Evolutionary conservation across 2,113 vertebrate genomes (phyloP), one percentile per base, ranked within the genome.

Genomic region (Saguinus midas): DNA sequence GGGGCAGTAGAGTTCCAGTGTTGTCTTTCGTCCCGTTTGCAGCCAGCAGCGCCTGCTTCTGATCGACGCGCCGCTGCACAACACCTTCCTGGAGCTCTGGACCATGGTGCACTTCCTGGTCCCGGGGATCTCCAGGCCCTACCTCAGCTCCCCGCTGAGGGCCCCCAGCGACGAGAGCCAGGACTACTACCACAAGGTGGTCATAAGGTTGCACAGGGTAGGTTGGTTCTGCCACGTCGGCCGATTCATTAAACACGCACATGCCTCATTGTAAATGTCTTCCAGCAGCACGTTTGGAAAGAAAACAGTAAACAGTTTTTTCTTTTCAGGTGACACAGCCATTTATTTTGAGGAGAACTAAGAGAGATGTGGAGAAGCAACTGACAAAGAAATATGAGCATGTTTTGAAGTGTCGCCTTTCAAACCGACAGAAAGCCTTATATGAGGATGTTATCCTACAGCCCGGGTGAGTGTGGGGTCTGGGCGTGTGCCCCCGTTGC

Each of bases 71-170:
- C 99, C 99, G 75, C 98, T 99, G n/a, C 99, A 99, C 95, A 99
- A 99, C 90, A 99, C 99, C 18, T 98, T 99, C 40, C 98, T 99
- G 97, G 99, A 99, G 96, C 98, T 99, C 95, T 99, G 99, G 99
- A 99, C 99, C 96, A 98, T 99, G 99, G 99, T 99, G 94, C 99
- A 99, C 98, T 99, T 99, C 96, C 99, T 99, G 75, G 98, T 99
- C 84, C 99, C 99, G 5, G 99, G 99, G 66, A 99, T 99, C 97
- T 99, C 99, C 72, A 98, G 99, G 8, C 96, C 99, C 6, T 99
- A 98, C 96, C 98, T 99, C 73, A 99, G 99, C 97, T 99, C 99
- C 87, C 99, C 98, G 0, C 98, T 99, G 68, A 98, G 99, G 75
- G 98, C 99, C 0, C 98, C 99, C 87, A 99, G 97, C 1, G 99